Percentiles rank a stretch among this genome's conserved stretches.
Evolutionary conservation across 1,140 invertebrate species (phyloP).

Genomic region (Drosophila setifemur): DNA sequence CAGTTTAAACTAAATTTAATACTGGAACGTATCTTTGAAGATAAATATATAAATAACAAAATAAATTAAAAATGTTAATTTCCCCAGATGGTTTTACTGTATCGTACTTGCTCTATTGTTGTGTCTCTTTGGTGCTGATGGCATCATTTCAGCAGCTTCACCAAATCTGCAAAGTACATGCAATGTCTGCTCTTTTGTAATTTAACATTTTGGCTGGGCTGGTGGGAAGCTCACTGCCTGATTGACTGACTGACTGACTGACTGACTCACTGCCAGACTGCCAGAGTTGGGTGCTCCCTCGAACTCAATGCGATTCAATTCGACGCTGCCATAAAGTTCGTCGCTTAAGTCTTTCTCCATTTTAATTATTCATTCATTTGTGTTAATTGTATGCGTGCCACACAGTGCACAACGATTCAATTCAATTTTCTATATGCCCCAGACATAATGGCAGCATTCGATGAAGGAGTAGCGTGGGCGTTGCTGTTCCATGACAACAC

Average conservation of each 20-base stretch:
- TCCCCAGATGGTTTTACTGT: not conserved
- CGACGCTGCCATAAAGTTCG: constrained; percentile 49
- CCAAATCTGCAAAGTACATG: constrained; percentile 49
- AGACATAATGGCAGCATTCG: constrained; percentile 72
- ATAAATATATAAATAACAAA: too few species aligned
- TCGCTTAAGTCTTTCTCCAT: constrained; percentile 65
- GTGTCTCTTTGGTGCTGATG: constrained; percentile 55
- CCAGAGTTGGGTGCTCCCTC: constrained; percentile 45
- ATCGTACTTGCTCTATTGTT: constrained; percentile 32
- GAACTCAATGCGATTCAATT: constrained; percentile 10
- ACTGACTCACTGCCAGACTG: constrained; percentile 14
- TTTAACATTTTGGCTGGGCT: constrained; percentile 47
- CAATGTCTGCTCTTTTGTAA: constrained; percentile 59
- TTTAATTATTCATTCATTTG: constrained; percentile 74
- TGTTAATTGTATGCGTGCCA: constrained; percentile 73
- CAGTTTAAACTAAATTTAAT: too few species aligned
- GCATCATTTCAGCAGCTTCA: constrained; percentile 72
- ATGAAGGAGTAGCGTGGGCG: constrained; percentile 39
- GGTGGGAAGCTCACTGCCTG: constrained; percentile 51
- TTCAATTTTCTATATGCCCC: constrained; percentile 54
- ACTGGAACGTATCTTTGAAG: too few species aligned
- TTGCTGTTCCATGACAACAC: constrained; percentile 4
- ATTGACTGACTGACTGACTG: constrained; percentile 22
- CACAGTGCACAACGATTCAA: constrained; percentile 43
- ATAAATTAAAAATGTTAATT: too few species aligned